A percentile compares a stretch with the other conserved stretches of the same genome.
These are phyloP conservation scores for Tuberolachnus salignus DNA, from an alignment of 2,888 invertebrate genomes.

Conservation along the genomic window DNA sequence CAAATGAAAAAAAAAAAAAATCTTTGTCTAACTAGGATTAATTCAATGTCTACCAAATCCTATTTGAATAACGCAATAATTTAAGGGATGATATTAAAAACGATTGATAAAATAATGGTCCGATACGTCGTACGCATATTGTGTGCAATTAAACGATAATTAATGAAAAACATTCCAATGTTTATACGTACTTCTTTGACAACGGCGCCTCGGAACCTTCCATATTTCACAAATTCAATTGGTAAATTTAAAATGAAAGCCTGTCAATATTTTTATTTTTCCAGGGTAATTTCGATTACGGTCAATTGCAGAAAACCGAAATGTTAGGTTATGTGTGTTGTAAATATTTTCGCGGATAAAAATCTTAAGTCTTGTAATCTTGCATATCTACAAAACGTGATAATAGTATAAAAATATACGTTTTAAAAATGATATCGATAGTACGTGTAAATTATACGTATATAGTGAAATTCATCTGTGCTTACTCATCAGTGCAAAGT, in stretches of 20 bases:
- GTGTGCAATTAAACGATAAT: neutral
- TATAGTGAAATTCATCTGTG: too few relatives aligned
- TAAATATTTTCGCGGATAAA: too few relatives aligned
- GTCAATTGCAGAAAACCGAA: neutral
- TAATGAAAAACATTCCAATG: neutral
- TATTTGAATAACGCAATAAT: constrained; percentile 2
- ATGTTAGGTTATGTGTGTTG: constrained; percentile 38
- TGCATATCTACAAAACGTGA: too few relatives aligned
- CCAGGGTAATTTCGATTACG: too few relatives aligned
- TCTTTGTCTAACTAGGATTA: neutral
- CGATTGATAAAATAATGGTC: neutral
- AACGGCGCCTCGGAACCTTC: constrained; percentile 42
- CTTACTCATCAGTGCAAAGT: too few relatives aligned
- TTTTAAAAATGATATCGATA: too few relatives aligned
- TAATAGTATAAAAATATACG: too few relatives aligned
- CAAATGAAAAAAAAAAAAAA: neutral
- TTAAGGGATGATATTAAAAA: neutral
- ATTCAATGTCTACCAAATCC: constrained; percentile 2
- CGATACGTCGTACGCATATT: neutral
- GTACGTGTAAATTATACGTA: too few relatives aligned
- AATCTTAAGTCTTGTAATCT: too few relatives aligned
- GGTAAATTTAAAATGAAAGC: too few relatives aligned
- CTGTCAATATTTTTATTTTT: too few relatives aligned
- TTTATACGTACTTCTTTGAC: constrained; percentile 46
- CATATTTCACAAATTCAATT: constrained; percentile 14